Evolutionary conservation across 2,797 vertebrate genomes (phyloP).

Genomic region (Allochrocebus solatus): DNA sequence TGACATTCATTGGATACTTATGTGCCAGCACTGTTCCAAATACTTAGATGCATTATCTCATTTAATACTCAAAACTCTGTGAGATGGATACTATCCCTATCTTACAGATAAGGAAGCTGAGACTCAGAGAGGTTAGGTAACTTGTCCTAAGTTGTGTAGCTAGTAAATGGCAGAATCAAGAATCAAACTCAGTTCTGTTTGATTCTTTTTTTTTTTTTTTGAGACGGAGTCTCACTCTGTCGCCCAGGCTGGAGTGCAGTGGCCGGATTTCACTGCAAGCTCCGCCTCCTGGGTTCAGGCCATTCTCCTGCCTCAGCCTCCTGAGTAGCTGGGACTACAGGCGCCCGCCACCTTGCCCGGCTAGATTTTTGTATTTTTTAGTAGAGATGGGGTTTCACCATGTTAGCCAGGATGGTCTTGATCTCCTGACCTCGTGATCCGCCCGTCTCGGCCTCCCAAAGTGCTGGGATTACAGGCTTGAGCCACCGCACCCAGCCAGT

Average conservation of each 20-base stretch:
- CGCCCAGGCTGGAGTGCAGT: too few species aligned
- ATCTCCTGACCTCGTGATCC: too few species aligned
- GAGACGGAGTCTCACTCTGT: too few species aligned
- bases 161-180: neutral
- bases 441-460: too few species aligned
- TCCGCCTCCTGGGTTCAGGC: accelerated
- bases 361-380: too few species aligned
- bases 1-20: neutral
- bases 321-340: too few species aligned
- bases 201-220: neutral
- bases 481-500: accelerated
- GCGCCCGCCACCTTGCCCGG: accelerated
- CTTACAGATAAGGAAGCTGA: neutral
- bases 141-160: neutral
- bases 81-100: neutral
- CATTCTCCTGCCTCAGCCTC: too few species aligned
- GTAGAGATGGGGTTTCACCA: too few species aligned
- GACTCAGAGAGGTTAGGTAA: neutral
- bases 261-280: too few species aligned
- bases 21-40: neutral
- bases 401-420: too few species aligned
- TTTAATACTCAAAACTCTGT: neutral
- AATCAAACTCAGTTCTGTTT: neutral
- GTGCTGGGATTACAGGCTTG: too few species aligned
- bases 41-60: neutral